phyloP scores from a whole-genome alignment of 2,113 vertebrate species.

The Vicugna pacos region DNA sequence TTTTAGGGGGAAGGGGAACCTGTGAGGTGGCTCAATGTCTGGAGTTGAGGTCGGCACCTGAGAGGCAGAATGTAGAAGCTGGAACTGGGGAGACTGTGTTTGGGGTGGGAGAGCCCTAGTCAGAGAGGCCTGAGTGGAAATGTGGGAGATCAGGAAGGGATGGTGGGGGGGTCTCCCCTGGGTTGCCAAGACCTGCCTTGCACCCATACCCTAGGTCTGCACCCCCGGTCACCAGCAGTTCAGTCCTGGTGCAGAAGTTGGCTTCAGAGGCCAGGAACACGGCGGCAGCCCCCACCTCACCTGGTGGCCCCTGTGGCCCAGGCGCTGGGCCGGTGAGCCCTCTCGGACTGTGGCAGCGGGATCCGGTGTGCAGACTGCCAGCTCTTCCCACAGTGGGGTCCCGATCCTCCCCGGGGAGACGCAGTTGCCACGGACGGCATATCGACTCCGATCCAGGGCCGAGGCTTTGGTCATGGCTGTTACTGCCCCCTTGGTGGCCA shows the following conservation, averaged over 20 bases:
- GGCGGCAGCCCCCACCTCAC: slow-evolving; percentile 87
- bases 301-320: slow-evolving; percentile 91
- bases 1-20: neutral
- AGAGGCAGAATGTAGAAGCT: neutral
- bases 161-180: neutral
- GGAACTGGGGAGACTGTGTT: neutral
- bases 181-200: slow-evolving; percentile 76
- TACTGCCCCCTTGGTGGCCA: slow-evolving; percentile 87
- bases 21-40: neutral
- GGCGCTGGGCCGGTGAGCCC: slow-evolving; percentile 87
- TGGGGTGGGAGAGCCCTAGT: neutral
- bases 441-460: slow-evolving; percentile 90
- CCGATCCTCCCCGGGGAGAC: slow-evolving; percentile 91
- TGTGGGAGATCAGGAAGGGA: neutral
- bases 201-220: slow-evolving; percentile 90
- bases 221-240: slow-evolving; percentile 89
- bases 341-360: slow-evolving; percentile 80
- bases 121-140: neutral
- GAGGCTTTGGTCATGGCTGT: slow-evolving; percentile 92
- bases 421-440: slow-evolving; percentile 90
- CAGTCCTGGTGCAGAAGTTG: slow-evolving; percentile 91
- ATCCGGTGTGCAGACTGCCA: slow-evolving; percentile 82
- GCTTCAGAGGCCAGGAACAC: slow-evolving; percentile 90
- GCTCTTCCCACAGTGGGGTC: slow-evolving; percentile 89
- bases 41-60: neutral